Conservation (phyloP, 2,113 vertebrate genomes). For the Mobula hypostoma region DNA sequence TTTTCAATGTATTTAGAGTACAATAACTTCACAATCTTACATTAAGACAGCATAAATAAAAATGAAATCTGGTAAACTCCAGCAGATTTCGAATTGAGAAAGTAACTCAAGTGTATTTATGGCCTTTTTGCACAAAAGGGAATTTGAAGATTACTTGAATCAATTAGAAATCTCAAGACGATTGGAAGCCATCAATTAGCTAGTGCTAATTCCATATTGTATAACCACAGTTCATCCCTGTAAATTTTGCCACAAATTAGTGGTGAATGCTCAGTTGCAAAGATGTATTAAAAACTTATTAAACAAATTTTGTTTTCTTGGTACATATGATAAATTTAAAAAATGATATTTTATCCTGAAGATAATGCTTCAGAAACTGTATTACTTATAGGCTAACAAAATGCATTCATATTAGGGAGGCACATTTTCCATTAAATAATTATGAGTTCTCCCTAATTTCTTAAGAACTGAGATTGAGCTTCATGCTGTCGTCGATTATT, state of each 20-base stretch:
- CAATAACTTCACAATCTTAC: background rate
- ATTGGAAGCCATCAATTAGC: background rate
- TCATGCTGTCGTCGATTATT: background rate
- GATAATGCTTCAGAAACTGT: background rate
- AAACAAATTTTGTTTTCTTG: background rate
- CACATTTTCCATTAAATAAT: background rate
- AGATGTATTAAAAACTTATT: background rate
- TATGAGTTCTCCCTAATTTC: background rate
- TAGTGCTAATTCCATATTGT: background rate
- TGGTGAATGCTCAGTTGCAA: background rate
- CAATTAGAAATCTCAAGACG: background rate
- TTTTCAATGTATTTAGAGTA: slow-evolving; percentile 1
- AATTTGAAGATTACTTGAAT: background rate
- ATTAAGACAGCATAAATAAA: background rate
- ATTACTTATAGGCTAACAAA: background rate
- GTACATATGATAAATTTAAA: no score
- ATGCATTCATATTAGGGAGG: background rate
- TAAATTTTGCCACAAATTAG: background rate
- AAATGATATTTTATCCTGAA: background rate
- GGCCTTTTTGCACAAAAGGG: background rate
- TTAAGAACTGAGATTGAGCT: background rate
- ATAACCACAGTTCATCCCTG: background rate
- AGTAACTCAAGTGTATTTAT: background rate
- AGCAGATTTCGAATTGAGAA: background rate
- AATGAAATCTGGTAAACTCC: background rate